A percentile compares a stretch with the other conserved stretches of the same genome.
Conservation (phyloP, 1,140 invertebrate species). For the Drosophila nigrodunni region DNA sequence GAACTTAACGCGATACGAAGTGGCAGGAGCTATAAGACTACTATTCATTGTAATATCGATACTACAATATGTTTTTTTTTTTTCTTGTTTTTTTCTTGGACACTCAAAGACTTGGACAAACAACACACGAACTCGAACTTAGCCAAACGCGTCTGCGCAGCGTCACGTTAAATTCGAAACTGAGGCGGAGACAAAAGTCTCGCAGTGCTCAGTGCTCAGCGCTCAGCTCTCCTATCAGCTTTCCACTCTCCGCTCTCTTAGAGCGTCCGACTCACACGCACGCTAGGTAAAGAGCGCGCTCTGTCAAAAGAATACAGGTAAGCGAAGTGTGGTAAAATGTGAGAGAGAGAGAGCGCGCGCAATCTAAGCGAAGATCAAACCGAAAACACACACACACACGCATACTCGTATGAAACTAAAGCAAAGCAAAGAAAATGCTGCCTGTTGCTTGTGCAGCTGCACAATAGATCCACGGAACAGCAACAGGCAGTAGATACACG, state of each 20-base stretch:
- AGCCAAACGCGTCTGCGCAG: conserved; percentile 76
- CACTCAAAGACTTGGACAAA: neutral
- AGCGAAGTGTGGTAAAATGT: conserved; percentile 59
- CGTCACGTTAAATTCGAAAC: conserved; percentile 79
- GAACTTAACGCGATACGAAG: conserved; percentile 10
- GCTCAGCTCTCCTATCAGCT: conserved; percentile 6
- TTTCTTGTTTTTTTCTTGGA: conserved; percentile 6
- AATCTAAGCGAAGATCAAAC: conserved; percentile 68
- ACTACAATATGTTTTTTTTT: conserved; percentile 18
- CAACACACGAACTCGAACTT: conserved; percentile 6
- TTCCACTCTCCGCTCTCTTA: no score
- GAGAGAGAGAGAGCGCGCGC: conserved; percentile 66
- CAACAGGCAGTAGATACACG: conserved; percentile 32
- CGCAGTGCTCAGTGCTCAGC: conserved; percentile 41
- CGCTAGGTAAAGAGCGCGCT: conserved; percentile 38
- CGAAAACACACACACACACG: conserved; percentile 13
- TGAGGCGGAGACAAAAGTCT: conserved; percentile 52
- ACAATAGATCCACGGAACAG: conserved; percentile 45
- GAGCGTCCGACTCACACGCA: conserved; percentile 7
- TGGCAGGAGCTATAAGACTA: neutral
- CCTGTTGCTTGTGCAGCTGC: conserved; percentile 66
- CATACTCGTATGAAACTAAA: conserved; percentile 53
- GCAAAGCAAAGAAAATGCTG: conserved; percentile 49
- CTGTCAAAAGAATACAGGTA: conserved; percentile 64
- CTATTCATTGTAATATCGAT: no score